Base-by-base conservation (phyloP, 2,888 invertebrate species). In the Marasmarcha lunaedactyla region DNA sequence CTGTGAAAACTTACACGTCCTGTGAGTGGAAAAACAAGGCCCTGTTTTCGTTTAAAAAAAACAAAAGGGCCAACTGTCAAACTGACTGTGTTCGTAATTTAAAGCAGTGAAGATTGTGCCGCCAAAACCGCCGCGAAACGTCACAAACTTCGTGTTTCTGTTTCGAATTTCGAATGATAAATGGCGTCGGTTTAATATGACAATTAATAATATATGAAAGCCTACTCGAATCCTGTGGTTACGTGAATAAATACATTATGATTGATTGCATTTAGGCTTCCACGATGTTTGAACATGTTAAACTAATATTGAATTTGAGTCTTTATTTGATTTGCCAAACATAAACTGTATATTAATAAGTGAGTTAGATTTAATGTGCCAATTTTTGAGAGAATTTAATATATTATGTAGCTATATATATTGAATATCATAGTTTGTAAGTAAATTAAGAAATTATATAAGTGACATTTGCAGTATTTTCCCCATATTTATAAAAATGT, bases 1-100 rank as follows among this genome's bases (percentile, higher is more conserved):
- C 78, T 94, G 94, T 84, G 94, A 94, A 78, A 94, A 95, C 61
- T 85, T 95, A 38, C 90, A 94, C 65, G 92, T 93, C 65, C 89
- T 93, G 71, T 93, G 91, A 89, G 79, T 74, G 48, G 79, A 81
- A 40, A 71, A 34, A 56, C 46, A 77, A 73, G 78, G 76, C 57
- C 78, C 81, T 33, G 79, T 79, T 66, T 81, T 77, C 61, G 81
- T 81, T 56, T 71, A 57, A 59, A 47, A 47, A 49, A 6, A 30
- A 14, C 30, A 14, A 30, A 11, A 4, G 30, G n/a, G 30, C 6
- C 30, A 30, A 30, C 30, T 30, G 30, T 30, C 30, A 30, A 30
- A 30, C 30, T 30, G 30, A 30, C 30, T 30, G 30, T 30, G 30
- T 30, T 30, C 30, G 30, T n/a, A 30, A 10, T 30, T 30, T 11